Conservation (phyloP, 1,140 invertebrate species). For the Probaryconus sp. region DNA sequence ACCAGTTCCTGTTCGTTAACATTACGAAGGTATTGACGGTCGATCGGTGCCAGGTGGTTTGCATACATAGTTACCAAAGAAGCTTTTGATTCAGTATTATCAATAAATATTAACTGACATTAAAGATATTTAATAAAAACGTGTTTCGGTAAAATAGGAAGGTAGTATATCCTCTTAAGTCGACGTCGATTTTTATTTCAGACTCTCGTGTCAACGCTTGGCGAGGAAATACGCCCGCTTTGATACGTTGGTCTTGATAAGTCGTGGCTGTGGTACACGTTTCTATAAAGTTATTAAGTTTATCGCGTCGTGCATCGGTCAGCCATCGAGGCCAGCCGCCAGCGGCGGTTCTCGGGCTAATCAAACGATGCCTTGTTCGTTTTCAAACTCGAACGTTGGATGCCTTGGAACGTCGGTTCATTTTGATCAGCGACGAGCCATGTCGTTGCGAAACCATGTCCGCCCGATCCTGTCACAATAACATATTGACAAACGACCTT, state of each 20-base stretch:
- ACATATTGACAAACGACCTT: conserved; percentile 10
- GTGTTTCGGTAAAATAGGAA: too few relatives aligned
- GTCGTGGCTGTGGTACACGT: conserved; percentile 60
- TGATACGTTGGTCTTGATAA: conserved; percentile 70
- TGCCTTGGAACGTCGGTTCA: conserved; percentile 14
- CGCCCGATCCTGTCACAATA: conserved; percentile 2
- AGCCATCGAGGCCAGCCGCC: conserved; percentile 25
- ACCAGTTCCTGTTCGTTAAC: too few relatives aligned
- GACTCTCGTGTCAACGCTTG: conserved; percentile 70
- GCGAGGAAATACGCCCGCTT: conserved; percentile 21
- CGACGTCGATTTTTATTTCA: conserved; percentile 65
- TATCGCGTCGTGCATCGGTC: conserved; percentile 62
- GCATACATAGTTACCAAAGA: too few relatives aligned
- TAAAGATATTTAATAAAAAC: too few relatives aligned
- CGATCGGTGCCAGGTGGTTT: too few relatives aligned
- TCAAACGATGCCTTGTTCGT: conserved; percentile 56
- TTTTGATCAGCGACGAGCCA: conserved; percentile 5
- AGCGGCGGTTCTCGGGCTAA: conserved; percentile 30
- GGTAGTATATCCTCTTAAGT: too few relatives aligned
- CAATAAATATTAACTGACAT: too few relatives aligned
- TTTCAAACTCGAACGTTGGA: conserved; percentile 29
- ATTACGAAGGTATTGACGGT: too few relatives aligned
- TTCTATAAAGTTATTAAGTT: conserved; percentile 75
- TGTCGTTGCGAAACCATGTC: background rate
- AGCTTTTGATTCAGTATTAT: too few relatives aligned